phyloP scores from a whole-genome alignment of 1,140 invertebrate species.

The Gryon sp. region DNA sequence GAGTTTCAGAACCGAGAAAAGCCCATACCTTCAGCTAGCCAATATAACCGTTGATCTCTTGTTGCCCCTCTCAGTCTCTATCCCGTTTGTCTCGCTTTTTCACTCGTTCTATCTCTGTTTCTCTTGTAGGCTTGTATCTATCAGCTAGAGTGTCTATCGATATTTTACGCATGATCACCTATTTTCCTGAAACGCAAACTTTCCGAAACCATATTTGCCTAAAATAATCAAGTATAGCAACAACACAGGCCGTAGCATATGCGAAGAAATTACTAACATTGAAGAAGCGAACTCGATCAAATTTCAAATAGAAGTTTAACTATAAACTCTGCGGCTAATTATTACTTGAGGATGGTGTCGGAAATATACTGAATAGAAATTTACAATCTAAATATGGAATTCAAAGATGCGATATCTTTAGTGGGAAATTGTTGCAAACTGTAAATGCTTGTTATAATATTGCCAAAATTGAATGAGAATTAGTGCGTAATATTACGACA shows the following conservation, averaged over 20 bases:
- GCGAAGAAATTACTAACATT: slow-evolving; percentile 23
- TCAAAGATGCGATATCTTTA: no score
- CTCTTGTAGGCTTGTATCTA: slow-evolving; percentile 35
- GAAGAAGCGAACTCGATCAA: slow-evolving; percentile 13
- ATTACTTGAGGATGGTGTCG: slow-evolving; percentile 2
- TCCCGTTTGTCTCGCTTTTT: no score
- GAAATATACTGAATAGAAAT: neutral
- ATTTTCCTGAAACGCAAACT: slow-evolving; percentile 41
- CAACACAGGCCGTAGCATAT: slow-evolving; percentile 60
- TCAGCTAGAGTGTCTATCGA: slow-evolving; percentile 61
- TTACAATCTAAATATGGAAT: slow-evolving; percentile 13
- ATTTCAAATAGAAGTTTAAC: slow-evolving; percentile 19
- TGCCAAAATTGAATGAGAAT: no score
- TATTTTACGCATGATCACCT: slow-evolving; percentile 68
- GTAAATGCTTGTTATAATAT: no score
- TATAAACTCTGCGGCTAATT: slow-evolving; percentile 13
- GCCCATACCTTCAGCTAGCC: slow-evolving; percentile 17
- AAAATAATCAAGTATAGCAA: slow-evolving; percentile 56
- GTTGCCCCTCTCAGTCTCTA: no score
- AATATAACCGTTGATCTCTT: slow-evolving; percentile 38
- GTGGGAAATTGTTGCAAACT: no score
- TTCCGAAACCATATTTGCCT: slow-evolving; percentile 44
- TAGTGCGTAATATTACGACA: slow-evolving; percentile 27
- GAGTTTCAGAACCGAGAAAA: slow-evolving; percentile 50
- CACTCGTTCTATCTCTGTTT: no score